Evolutionary conservation across 2,113 vertebrate genomes (phyloP), one percentile per base, ranked within the genome.

Genomic region (Larimichthys crocea): DNA sequence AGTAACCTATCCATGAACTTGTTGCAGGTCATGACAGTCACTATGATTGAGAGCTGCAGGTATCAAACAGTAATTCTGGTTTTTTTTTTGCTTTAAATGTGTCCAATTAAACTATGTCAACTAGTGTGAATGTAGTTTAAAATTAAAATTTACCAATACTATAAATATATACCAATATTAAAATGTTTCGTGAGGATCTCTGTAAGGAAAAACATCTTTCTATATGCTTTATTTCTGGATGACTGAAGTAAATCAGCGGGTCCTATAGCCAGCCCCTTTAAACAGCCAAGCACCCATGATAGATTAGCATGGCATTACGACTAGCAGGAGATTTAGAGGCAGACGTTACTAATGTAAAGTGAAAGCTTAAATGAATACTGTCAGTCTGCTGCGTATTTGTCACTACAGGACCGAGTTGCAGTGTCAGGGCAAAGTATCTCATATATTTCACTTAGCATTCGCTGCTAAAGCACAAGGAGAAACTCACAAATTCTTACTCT

Each of bases 341-440:
- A 48, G 67, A 2, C 62, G 64, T 69, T 75, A 72, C 31, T 76
- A n/a, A 88, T 80, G 48, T 55, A 52, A 76, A 83, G 70, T 80
- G 71, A 86, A 84, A 83, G 80, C 77, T 26, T 3, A 48, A 64
- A 84, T 57, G 61, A 87, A 84, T 50, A 20, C 68, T 69, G 66
- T 49, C 40, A 31, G 60, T 59, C 56, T 6, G 14, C 26, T 10
- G 26, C 11, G 14, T 42, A 62, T 73, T 44, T 35, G 57, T 81
- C 82, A 73, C 40, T 52, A 16, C 31, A 63, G 56, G 61, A 29
- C 19, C n/a, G 50, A 69, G 1, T 52, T 76, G 56, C 57, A 70
- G 67, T 40, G 46, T 76, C 76, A 84, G 44, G 24, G 56, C 69
- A 79, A 80, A 86, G 35, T 8, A 63, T 40, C 50, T 57, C 3